These are phyloP conservation scores for Mola mola DNA, from an alignment of 2,113 vertebrate genomes.

Conservation along the genomic window DNA sequence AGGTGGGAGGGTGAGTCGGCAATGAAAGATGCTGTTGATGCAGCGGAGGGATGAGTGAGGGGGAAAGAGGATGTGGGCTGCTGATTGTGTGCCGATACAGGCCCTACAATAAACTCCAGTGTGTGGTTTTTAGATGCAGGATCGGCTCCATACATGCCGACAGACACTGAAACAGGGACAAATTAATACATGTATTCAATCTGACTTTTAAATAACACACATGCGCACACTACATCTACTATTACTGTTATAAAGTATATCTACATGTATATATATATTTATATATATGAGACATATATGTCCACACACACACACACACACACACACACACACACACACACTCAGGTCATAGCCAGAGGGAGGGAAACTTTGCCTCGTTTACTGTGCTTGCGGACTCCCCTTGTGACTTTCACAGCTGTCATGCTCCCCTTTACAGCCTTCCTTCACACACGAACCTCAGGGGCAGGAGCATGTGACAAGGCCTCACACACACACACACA, in stretches of 20 bases:
- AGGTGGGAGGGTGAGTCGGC: slow-evolving; percentile 55
- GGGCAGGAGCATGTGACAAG: slow-evolving; percentile 72
- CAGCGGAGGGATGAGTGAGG: slow-evolving; percentile 23
- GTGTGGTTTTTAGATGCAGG: slow-evolving; percentile 43
- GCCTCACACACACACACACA: slow-evolving; percentile 10
- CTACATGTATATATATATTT: neutral
- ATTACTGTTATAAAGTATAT: slow-evolving; percentile 4
- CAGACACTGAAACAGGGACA: slow-evolving; percentile 11
- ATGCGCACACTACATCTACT: slow-evolving; percentile 1
- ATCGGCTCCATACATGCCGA: slow-evolving; percentile 13
- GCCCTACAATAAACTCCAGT: slow-evolving; percentile 59
- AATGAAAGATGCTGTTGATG: slow-evolving; percentile 65
- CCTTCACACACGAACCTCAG: slow-evolving; percentile 72
- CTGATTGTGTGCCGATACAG: slow-evolving; percentile 53
- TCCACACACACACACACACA: neutral
- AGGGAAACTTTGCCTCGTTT: slow-evolving; percentile 67
- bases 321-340: slow-evolving; percentile 16
- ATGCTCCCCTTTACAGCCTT: slow-evolving; percentile 78
- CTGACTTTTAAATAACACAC: neutral
- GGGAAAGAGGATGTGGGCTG: slow-evolving; percentile 30
- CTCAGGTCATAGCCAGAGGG: slow-evolving; percentile 58
- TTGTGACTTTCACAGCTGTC: slow-evolving; percentile 84
- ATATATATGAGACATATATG: neutral
- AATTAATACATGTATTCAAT: neutral
- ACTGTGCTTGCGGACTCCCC: slow-evolving; percentile 76